Base-by-base conservation (phyloP, 2,113 vertebrate genomes). In the Stigmatopora argus region DNA sequence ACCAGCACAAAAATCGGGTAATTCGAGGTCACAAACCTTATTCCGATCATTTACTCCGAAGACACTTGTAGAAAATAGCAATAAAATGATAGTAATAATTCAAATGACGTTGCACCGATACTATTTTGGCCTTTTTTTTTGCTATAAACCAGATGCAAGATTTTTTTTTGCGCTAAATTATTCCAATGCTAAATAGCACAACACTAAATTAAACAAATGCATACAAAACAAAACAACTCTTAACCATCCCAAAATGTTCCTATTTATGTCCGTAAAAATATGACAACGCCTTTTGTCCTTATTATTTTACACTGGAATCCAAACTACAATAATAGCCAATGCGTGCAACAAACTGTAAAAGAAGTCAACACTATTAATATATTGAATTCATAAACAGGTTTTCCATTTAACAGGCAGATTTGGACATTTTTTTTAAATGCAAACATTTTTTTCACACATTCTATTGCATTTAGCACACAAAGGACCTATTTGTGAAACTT, bases 201-300 rank as follows among this genome's bases (percentile, higher is more conserved):
- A 23, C 51, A 53, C 51, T 23, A 41, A 41, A 41, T 41, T 41
- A 7, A 4, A 41, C 5, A 31, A 46, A 26, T 7, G 14, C 21
- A 17, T 15, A 56, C 2, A 23, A 8, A 2, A 26, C 9, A 55
- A 52, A 52, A 52, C 11, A 21, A 12, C 19, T 23, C 18, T 81
- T 60, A 49, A 78, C 65, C 71, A 60, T 69, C 82, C 84, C 78
- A 86, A 81, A 80, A 82, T 83, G 73, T 64, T 61, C 15, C 75
- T 65, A 67, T 77, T 75, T 67, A 71, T 75, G 65, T 78, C 63
- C 38, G 18, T 44, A 45, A 44, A 21, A 45, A 59, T 49, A 55
- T 65, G 34, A 57, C 45, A 34, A 62, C 48, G 35, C 47, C 10
- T 67, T 49, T 19, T 68, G 57, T 63, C 23, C 31, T 47, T 48